Base-by-base conservation (phyloP, 92 coral and sea anemone species). In the Desmophyllum pertusum region DNA sequence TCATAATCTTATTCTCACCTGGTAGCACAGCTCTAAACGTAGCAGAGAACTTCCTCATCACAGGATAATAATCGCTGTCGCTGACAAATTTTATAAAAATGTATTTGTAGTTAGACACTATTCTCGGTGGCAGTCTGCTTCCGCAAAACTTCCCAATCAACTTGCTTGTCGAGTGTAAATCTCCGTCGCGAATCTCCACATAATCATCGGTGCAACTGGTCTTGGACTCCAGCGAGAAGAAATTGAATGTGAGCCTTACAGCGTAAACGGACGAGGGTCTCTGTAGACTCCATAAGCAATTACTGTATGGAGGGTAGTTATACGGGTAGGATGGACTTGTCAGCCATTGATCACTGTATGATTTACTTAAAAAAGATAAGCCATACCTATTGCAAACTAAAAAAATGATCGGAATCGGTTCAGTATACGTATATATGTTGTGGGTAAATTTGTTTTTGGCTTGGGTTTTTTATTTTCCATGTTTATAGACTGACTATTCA, bases 81-180 rank as follows among this genome's bases (percentile, higher is more conserved):
- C 91, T 84, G 43, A 42, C 73, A 52, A 88, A 88, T 72, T 45
- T 72, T 33, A 88, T 70, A n/a, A 77, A 88, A 30, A 88, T 48
- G 52, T 76, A 83, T 7, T 40, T 33, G 77, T 86, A 85, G 80
- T 50, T 88, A 0, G 88, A 88, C 38, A 83, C 77, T 30, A 88
- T 84, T 48, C 78, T 67, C 3, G 95, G 95, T n/a, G 92, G 95
- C 57, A 27, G 69, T 19, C 59, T 83, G 2, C 72, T 59, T 41
- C 93, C 91, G 68, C 95, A 89, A 76, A 78, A 92, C 74, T 41
- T 79, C 37, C 95, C 92, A 57, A 92, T 89, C 35, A 89, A 64
- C 9, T 75, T 78, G 51, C 90, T 81, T 3, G 66, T 39, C 13
- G 79, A 55, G 0, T 29, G 31, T 17, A 6, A 23, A 31, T 73